phyloP scores from a whole-genome alignment of 2,113 vertebrate genomes.

The Egretta garzetta region DNA sequence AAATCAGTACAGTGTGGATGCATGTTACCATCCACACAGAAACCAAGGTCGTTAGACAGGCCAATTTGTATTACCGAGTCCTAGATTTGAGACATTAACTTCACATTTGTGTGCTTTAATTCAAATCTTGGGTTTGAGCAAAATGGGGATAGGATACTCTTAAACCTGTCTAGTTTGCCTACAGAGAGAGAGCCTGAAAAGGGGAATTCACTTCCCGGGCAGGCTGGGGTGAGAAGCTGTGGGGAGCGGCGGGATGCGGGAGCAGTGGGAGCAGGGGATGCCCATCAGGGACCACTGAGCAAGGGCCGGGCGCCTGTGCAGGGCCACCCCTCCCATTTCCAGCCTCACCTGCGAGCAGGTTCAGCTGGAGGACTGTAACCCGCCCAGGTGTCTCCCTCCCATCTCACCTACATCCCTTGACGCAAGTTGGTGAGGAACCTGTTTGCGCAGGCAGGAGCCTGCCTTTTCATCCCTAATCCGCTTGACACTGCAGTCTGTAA shows the following conservation, averaged over 20 bases:
- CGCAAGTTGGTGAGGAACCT: not conserved
- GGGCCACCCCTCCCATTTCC: not conserved
- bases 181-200: not conserved
- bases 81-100: not conserved
- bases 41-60: not conserved
- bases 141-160: not conserved
- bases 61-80: not conserved
- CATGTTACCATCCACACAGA: not conserved
- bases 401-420: not conserved
- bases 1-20: too few relatives aligned
- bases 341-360: rapidly evolving
- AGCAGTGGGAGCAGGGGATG: not conserved
- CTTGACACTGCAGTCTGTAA: rapidly evolving
- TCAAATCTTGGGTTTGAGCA: not conserved
- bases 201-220: not conserved
- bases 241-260: not conserved
- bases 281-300: not conserved
- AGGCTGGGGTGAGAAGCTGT: rapidly evolving
- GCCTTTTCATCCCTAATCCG: not conserved
- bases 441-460: rapidly evolving
- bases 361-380: not conserved
- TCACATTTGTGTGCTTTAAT: not conserved
- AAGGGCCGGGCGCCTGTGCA: rapidly evolving
- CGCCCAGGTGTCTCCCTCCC: not conserved
- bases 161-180: not conserved